Base-by-base conservation (phyloP, 2,797 vertebrate genomes). In the Rhinophrynus dorsalis region DNA sequence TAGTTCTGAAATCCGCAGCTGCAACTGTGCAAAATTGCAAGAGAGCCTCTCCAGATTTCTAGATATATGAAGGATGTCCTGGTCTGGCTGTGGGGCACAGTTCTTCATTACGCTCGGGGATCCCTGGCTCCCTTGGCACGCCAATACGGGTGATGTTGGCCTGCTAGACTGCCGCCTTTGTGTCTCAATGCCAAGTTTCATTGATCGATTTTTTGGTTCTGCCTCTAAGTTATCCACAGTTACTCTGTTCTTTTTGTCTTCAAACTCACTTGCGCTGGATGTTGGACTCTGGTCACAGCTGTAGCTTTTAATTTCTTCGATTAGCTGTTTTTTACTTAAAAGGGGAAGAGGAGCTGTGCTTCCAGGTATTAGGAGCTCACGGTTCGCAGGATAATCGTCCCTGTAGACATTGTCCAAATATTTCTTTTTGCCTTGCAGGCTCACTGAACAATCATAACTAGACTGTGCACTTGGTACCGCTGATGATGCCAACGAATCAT, bases 31-130 rank as follows among this genome's bases (percentile, higher is more conserved):
- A 32, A 95, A 94, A 51, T 91, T 90, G 2, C 83, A 75, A 20
- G 92, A 95, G 38, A 96, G 83, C 77, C 88, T 85, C 64, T 96
- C 94, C 86, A 94, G 83, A 84, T 93, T 94, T 56, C 84, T 86
- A 5, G 89, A 84, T 3, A 95, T 87, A 71, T 92, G 92, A 72
- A 90, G 90, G 62, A 88, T 70, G 67, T 79, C 82, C 58, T 81
- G 82, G 48, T 89, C 88, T 59, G 76, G 77, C 21, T 78, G 63
- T 15, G 80, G 60, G 45, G 54, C 75, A 68, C 76, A 81, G 67
- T 73, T 85, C 75, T 84, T 82, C 1, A 84, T 83, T 54, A 83
- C 78, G n/a, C 40, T 70, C 0, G 80, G 44, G 51, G 71, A 47
- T 38, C 91, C 88, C 51, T 76, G 72, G 24, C 76, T 74, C 23